phyloP scores from a whole-genome alignment of 2,888 invertebrate species.

The Coelinius sp. region DNA sequence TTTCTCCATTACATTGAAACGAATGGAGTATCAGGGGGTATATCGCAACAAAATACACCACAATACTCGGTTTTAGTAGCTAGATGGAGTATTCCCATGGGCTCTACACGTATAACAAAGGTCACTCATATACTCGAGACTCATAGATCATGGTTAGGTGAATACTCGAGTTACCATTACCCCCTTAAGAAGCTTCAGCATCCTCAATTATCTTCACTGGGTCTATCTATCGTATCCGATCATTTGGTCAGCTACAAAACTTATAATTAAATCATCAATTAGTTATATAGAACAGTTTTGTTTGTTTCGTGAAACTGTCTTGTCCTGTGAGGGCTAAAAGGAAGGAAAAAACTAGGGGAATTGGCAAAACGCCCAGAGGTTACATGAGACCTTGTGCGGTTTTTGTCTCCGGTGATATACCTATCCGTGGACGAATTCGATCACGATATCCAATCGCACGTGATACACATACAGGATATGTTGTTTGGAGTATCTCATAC shows the following conservation, averaged over 20 bases:
- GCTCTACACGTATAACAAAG: conserved; percentile 58
- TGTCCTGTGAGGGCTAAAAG: neutral
- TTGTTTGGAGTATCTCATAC: conserved; percentile 1
- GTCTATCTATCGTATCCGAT: conserved; percentile 23
- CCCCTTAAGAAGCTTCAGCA: conserved; percentile 57
- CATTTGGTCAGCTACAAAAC: conserved; percentile 55
- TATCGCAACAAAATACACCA: conserved; percentile 5
- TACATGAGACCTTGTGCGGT: conserved; percentile 26
- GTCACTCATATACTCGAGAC: conserved; percentile 64
- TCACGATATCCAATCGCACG: conserved; percentile 36
- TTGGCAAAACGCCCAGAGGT: conserved; percentile 44
- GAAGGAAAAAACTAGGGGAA: neutral
- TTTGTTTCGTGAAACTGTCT: conserved; percentile 44
- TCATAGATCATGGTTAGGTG: conserved; percentile 66
- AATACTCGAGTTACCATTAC: conserved; percentile 35
- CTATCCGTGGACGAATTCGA: conserved; percentile 32
- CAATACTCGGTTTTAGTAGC: conserved; percentile 41
- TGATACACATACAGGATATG: conserved; percentile 29
- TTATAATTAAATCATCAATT: conserved; percentile 68
- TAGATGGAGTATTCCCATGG: conserved; percentile 58
- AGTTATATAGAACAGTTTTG: conserved; percentile 50
- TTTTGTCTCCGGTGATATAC: conserved; percentile 30
- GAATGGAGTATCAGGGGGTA: conserved; percentile 11
- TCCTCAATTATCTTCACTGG: conserved; percentile 62
- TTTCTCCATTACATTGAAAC: conserved; percentile 54